Evolutionary conservation across 2,113 vertebrate species (phyloP), one percentile per base, ranked within the genome.

Genomic region (Cryptoleucopteryx plumbea): DNA sequence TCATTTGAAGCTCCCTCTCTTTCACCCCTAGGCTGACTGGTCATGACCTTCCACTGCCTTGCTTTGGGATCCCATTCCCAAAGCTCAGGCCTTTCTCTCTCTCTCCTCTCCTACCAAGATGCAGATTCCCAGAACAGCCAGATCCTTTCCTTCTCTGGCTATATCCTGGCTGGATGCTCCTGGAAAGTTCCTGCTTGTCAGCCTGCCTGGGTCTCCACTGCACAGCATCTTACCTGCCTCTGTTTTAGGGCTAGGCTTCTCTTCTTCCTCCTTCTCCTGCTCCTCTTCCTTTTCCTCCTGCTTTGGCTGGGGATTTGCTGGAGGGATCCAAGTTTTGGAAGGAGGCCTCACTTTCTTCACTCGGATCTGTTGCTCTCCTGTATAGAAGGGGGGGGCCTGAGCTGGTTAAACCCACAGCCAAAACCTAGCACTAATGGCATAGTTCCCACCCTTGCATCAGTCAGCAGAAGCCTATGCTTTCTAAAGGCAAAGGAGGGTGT

Each of bases 351-450:
- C 62, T 29, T 42, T 82, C 92, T 96, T 98, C 82, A 98, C 75
- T 80, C 22, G 90, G 67, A 91, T 92, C 3, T 65, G 92, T 82
- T 98, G 83, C 68, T 94, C 47, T 48, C 95, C 99, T 99, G 93
- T 21, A 83, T 16, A 72, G 38, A n/a, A 47, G 86, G 68, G n/a
- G n/a, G 22, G 11, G 2, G 66, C 18, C 14, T 40, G 40, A 78
- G 34, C 13, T 21, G 18, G 26, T 56, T 40, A 65, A 86, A 48
- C 78, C 31, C 43, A 52, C 13, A 45, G 58, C 55, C 48, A 56
- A 70, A 59, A 61, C 23, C 27, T 62, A 52, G 13, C 25, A 23
- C 31, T 45, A 71, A 11, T 25, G 20, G 16, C 17, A 34, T 29
- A 7, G 34, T n/a, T 94, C 42, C 38, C 52, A 42, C 12, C 25